phyloP scores from a whole-genome alignment of 2,888 invertebrate genomes.

The Drosophila infuscata region DNA sequence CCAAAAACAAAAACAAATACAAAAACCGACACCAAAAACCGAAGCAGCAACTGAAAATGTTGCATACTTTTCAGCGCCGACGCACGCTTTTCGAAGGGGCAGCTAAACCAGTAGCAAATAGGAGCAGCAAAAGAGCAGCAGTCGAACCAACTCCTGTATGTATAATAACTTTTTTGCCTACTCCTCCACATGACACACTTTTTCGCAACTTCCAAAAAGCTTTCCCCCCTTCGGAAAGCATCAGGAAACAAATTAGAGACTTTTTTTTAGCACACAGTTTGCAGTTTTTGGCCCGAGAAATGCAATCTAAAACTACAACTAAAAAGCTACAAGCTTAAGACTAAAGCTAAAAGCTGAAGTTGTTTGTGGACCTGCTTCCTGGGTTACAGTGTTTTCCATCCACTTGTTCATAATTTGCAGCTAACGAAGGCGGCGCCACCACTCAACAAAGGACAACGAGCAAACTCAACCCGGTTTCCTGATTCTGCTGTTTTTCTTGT shows the following conservation, averaged over 20 bases:
- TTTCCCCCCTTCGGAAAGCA: conserved; percentile 54
- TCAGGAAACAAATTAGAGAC: conserved; percentile 32
- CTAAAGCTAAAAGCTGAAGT: conserved; percentile 36
- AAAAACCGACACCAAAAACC: conserved; percentile 6
- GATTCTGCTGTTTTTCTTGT: conserved; percentile 2
- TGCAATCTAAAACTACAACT: conserved; percentile 6
- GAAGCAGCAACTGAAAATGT: conserved; percentile 29
- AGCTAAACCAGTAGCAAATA: neutral
- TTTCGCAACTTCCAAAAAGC: conserved; percentile 59
- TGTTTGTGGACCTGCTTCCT: conserved; percentile 16
- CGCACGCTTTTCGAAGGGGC: conserved; percentile 56
- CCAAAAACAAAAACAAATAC: no score
- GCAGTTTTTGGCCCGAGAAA: conserved; percentile 49
- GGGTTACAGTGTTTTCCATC: conserved; percentile 55
- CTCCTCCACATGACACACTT: conserved; percentile 71
- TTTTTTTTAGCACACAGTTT: conserved; percentile 43
- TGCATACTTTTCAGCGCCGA: conserved; percentile 61
- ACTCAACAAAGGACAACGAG: conserved; percentile 47
- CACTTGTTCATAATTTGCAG: conserved; percentile 73
- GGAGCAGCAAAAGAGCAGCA: conserved; percentile 11
- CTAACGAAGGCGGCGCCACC: conserved; percentile 72
- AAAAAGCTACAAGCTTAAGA: neutral
- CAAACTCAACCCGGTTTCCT: conserved; percentile 1
- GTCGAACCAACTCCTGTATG: conserved; percentile 35
- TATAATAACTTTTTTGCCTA: conserved; percentile 39